A percentile compares a stretch with the other conserved stretches of the same genome.
phyloP scores from a whole-genome alignment of 2,888 invertebrate genomes.

The Leistus spinibarbis region DNA sequence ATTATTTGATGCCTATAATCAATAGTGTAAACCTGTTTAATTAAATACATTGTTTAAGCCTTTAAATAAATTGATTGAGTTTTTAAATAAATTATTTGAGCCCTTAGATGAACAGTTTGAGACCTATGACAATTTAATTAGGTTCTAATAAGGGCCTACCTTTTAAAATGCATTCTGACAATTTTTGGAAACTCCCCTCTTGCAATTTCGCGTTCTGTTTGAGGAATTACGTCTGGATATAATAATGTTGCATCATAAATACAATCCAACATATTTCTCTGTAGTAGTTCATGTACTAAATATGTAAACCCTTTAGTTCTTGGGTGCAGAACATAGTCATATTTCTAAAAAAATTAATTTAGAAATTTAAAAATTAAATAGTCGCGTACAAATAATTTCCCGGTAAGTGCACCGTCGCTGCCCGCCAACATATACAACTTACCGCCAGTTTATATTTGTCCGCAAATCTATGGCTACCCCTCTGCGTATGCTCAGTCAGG shows the following conservation, averaged over 20 bases:
- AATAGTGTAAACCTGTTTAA: background rate
- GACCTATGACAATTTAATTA: too few species aligned
- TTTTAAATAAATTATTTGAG: too few species aligned
- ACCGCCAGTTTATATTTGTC: constrained; percentile 69
- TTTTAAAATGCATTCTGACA: constrained; percentile 77
- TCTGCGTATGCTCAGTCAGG: constrained; percentile 70
- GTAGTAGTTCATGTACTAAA: constrained; percentile 62
- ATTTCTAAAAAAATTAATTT: constrained; percentile 60
- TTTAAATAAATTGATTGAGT: too few species aligned
- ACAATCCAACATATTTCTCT: constrained; percentile 69
- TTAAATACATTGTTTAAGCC: too few species aligned
- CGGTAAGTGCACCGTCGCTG: too few species aligned
- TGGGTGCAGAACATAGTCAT: constrained; percentile 83
- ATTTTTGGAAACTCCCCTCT: constrained; percentile 74
- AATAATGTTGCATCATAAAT: constrained; percentile 89
- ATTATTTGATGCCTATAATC: background rate
- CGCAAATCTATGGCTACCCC: constrained; percentile 75
- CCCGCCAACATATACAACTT: constrained; percentile 40
- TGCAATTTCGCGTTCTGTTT: constrained; percentile 74
- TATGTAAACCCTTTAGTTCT: constrained; percentile 81
- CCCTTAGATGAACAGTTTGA: too few species aligned
- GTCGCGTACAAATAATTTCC: too few species aligned
- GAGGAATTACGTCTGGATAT: constrained; percentile 77
- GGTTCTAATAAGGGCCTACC: constrained; percentile 58
- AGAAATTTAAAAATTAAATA: too few species aligned